Percentiles rank a stretch among this genome's conserved stretches.
phyloP scores from a whole-genome alignment of 2,797 vertebrate species.

The Echiichthys vipera region DNA sequence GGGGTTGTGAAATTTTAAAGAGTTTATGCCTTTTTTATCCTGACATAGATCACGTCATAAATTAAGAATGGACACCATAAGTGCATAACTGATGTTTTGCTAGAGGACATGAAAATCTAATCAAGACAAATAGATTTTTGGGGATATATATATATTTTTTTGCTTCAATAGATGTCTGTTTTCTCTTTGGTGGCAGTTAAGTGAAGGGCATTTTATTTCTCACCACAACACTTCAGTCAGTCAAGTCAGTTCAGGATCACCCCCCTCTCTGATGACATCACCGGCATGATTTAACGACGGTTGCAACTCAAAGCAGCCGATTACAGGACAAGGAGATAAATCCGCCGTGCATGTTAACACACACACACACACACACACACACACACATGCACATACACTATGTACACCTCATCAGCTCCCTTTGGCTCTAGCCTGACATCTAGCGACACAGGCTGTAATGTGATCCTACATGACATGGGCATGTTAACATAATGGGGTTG shows the following conservation, averaged over 20 bases:
- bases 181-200: neutral
- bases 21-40: conserved; percentile 49
- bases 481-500: conserved; percentile 51
- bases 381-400: conserved; percentile 22
- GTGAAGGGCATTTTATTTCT: conserved; percentile 22
- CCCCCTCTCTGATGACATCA: conserved; percentile 70
- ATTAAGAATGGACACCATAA: conserved; percentile 33
- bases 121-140: neutral
- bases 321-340: conserved; percentile 50
- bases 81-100: conserved; percentile 18
- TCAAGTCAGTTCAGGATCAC: conserved; percentile 20
- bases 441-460: conserved; percentile 85
- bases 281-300: conserved; percentile 58
- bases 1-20: conserved; percentile 59
- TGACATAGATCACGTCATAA: conserved; percentile 40
- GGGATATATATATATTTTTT: too few species aligned
- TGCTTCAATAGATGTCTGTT: neutral
- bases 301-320: conserved; percentile 42
- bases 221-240: conserved; percentile 9
- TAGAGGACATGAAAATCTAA: conserved; percentile 1
- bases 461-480: conserved; percentile 59
- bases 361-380: conserved; percentile 21
- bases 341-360: conserved; percentile 30
- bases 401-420: conserved; percentile 44
- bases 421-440: conserved; percentile 95